These are phyloP conservation scores for Tenthredo mesomela DNA, from an alignment of 2,888 invertebrate genomes.

Conservation along the genomic window DNA sequence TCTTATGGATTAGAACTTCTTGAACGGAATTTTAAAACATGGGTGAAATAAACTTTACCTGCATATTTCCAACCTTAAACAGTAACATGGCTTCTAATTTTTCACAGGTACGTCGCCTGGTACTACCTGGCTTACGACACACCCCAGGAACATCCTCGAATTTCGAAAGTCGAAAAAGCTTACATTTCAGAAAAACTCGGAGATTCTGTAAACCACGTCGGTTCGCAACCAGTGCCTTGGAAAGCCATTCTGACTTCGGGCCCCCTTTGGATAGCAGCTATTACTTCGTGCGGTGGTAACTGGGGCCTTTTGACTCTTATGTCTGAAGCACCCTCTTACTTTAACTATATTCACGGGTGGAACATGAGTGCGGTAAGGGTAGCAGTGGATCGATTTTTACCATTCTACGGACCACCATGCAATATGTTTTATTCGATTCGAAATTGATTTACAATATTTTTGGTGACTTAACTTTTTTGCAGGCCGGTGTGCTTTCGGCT, in stretches of 20 bases:
- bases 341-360: conserved; percentile 85
- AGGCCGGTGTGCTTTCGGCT: conserved; percentile 84
- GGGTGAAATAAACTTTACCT: not conserved
- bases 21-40: not conserved
- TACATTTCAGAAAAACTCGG: conserved; percentile 82
- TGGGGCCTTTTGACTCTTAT: conserved; percentile 87
- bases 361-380: conserved; percentile 82
- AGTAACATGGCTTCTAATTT: not conserved
- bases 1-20: not conserved
- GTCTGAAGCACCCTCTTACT: conserved; percentile 86
- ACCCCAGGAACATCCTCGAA: conserved; percentile 84
- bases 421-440: not conserved
- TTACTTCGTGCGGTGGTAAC: conserved; percentile 84
- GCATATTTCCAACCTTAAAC: not conserved
- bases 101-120: conserved; percentile 79
- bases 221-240: conserved; percentile 81
- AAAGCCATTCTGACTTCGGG: conserved; percentile 80
- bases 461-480: conserved; percentile 16
- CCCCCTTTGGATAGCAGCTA: conserved; percentile 82
- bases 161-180: conserved; percentile 80
- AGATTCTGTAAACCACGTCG: conserved; percentile 55
- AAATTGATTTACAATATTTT: not conserved
- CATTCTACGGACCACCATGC: not conserved
- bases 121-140: conserved; percentile 82
- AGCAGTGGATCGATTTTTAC: not conserved